These are phyloP conservation scores for Strigamia transsilvanica DNA, from an alignment of 2,888 invertebrate genomes.

Conservation along the genomic window DNA sequence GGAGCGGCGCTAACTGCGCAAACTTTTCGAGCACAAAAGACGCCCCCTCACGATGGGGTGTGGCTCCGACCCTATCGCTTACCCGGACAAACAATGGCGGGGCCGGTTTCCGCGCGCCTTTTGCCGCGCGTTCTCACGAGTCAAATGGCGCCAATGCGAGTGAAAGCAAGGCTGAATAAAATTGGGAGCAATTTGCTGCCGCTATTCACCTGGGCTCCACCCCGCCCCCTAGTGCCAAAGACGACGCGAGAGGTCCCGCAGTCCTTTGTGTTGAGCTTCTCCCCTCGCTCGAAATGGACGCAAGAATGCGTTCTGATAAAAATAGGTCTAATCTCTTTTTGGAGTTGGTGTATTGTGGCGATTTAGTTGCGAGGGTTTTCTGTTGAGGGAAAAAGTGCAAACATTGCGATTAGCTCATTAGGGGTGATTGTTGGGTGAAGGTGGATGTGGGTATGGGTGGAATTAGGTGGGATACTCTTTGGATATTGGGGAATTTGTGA, in stretches of 20 bases:
- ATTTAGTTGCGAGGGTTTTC: too few species aligned
- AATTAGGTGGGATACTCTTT: too few species aligned
- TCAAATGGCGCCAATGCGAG: constrained; percentile 20
- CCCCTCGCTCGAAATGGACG: neutral
- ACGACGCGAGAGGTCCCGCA: constrained; percentile 20
- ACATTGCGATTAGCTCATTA: too few species aligned
- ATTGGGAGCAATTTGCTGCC: constrained; percentile 20
- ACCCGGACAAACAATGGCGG: constrained; percentile 14
- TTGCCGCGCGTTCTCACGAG: constrained; percentile 20
- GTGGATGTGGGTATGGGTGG: too few species aligned
- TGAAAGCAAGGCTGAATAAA: constrained; percentile 20
- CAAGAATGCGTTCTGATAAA: neutral
- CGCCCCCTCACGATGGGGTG: constrained; percentile 20
- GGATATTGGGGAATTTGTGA: too few species aligned
- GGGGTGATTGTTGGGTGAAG: too few species aligned
- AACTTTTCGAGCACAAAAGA: neutral
- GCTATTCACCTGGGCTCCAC: constrained; percentile 12
- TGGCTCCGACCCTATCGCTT: constrained; percentile 17
- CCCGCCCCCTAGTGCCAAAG: constrained; percentile 20
- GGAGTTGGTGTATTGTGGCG: neutral
- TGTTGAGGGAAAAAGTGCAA: too few species aligned
- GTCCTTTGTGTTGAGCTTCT: neutral
- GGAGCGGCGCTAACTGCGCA: neutral
- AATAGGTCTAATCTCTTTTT: neutral
- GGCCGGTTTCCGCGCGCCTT: constrained; percentile 14